These are phyloP conservation scores for Agapornis canus DNA, from an alignment of 2,797 vertebrate species.

Conservation along the genomic window DNA sequence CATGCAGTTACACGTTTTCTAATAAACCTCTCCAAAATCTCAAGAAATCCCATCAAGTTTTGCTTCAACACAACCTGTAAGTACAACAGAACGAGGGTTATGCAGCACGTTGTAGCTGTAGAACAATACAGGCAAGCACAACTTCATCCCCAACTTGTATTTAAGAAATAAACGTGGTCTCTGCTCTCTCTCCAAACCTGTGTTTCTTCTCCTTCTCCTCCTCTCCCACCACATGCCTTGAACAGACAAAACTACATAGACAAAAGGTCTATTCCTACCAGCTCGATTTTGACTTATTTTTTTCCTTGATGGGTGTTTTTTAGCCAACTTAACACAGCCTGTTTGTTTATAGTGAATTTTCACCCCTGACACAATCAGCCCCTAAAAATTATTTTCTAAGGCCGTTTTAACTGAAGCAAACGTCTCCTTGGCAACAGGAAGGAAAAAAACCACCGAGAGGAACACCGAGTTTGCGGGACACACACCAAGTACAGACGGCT, in stretches of 20 bases:
- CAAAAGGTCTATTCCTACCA: background rate
- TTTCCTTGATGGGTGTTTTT: background rate
- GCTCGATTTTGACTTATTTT: background rate
- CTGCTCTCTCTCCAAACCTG: background rate
- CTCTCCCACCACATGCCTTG: fast-evolving
- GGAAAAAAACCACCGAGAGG: background rate
- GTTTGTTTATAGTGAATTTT: background rate
- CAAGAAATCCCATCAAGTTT: background rate
- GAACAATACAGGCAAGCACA: too few relatives aligned
- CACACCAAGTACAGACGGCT: background rate
- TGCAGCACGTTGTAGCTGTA: fast-evolving
- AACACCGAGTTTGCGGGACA: fast-evolving
- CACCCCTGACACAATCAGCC: background rate
- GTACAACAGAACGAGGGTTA: fast-evolving
- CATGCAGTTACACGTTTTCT: fast-evolving
- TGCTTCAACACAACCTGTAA: background rate
- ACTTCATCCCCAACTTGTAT: background rate
- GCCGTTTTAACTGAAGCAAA: background rate
- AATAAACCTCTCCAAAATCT: background rate
- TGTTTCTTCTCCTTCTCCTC: background rate
- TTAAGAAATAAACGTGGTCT: background rate
- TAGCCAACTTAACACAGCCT: background rate
- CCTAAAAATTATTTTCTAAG: background rate
- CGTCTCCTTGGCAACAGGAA: background rate
- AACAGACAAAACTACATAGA: background rate